A percentile compares a stretch with the other conserved stretches of the same genome.
Evolutionary conservation across 2,113 vertebrate species (phyloP).

Genomic region (Piaya cayana): DNA sequence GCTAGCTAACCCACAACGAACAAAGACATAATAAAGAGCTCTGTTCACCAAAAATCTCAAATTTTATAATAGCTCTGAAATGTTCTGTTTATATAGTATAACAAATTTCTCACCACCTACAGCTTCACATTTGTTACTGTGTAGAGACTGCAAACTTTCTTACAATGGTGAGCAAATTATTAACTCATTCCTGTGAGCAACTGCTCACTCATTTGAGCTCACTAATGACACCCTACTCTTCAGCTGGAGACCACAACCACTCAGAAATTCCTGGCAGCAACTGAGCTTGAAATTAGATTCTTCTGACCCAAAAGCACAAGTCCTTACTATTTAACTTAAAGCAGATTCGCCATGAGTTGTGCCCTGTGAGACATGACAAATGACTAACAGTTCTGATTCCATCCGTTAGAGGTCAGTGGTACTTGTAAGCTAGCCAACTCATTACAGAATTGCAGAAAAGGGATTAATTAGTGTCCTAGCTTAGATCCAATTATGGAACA

Average conservation of each 20-base stretch:
- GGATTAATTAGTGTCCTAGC: conserved; percentile 60
- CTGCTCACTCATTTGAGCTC: background rate
- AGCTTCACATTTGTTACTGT: conserved; percentile 21
- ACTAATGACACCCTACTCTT: background rate
- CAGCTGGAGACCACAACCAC: background rate
- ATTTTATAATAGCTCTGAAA: conserved; percentile 56
- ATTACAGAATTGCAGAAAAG: conserved; percentile 37
- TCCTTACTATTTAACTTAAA: conserved; percentile 9
- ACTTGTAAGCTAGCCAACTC: conserved; percentile 63
- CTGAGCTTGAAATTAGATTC: conserved; percentile 39
- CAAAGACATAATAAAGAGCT: conserved; percentile 62
- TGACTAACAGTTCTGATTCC: conserved; percentile 47
- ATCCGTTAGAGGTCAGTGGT: conserved; percentile 67
- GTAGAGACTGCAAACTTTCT: conserved; percentile 24
- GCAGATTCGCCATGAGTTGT: background rate
- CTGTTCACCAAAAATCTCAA: conserved; percentile 50
- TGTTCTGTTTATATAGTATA: background rate
- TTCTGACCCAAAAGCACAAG: conserved; percentile 15
- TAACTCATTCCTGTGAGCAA: background rate
- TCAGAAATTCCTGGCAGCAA: conserved; percentile 43
- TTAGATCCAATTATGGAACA: conserved; percentile 49
- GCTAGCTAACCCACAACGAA: conserved; percentile 47
- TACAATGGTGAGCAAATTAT: background rate
- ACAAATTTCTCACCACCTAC: conserved; percentile 61
- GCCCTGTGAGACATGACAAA: conserved; percentile 52